A percentile compares a stretch with the other conserved stretches of the same genome.
Evolutionary conservation across 2,888 invertebrate species (phyloP).

Genomic region (Lasioglossum villosulum): DNA sequence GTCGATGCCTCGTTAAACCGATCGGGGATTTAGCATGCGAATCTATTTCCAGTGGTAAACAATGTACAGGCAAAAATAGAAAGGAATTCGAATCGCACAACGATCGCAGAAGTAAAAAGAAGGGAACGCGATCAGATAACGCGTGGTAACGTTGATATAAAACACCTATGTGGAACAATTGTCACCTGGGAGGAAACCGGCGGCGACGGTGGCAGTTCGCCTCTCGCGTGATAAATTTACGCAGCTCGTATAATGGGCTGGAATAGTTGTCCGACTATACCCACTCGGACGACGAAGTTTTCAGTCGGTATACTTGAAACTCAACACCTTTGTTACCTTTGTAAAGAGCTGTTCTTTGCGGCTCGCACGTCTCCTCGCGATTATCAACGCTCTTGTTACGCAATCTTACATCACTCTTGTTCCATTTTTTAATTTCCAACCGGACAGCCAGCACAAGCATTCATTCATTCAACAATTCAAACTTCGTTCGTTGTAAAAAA

Average conservation of each 20-base stretch:
- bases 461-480: background rate
- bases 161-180: conserved; percentile 44
- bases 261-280: conserved; percentile 42
- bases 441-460: background rate
- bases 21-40: background rate
- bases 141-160: conserved; percentile 18
- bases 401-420: conserved; percentile 28
- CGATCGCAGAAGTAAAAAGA: background rate
- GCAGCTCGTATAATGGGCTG: conserved; percentile 55
- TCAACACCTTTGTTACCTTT: conserved; percentile 57
- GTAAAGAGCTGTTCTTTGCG: conserved; percentile 5
- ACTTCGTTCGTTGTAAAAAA: too few relatives aligned
- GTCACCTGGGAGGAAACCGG: background rate
- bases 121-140: conserved; percentile 33
- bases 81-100: conserved; percentile 29
- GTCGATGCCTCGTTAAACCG: background rate
- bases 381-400: conserved; percentile 38
- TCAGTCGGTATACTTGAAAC: conserved; percentile 38
- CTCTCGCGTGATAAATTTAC: conserved; percentile 61
- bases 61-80: conserved; percentile 1
- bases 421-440: conserved; percentile 16
- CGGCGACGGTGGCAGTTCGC: conserved; percentile 39
- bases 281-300: conserved; percentile 33
- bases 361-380: conserved; percentile 36
- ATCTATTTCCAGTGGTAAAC: conserved; percentile 7